Percentiles rank a stretch among this genome's conserved stretches.
Conservation (phyloP, 2,888 invertebrate species). For the Epistrophella euchroma region DNA sequence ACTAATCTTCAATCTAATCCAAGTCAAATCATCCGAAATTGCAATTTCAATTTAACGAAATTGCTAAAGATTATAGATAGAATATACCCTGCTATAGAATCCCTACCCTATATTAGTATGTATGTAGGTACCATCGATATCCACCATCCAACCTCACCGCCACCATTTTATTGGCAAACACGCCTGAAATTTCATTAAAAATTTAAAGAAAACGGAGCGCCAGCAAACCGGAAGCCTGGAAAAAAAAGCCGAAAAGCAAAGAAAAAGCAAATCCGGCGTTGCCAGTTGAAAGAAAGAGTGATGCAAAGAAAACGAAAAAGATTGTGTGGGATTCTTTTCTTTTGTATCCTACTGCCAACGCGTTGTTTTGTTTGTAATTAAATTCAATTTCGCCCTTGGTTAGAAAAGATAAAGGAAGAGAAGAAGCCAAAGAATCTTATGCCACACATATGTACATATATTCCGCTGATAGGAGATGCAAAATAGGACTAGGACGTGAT, state of each 20-base stretch:
- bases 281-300: slow-evolving; percentile 26
- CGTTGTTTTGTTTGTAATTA: slow-evolving; percentile 72
- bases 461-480: slow-evolving; percentile 26
- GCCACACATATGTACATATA: slow-evolving; percentile 11
- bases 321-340: slow-evolving; percentile 39
- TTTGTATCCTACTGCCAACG: slow-evolving; percentile 22
- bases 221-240: slow-evolving; percentile 52
- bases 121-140: not conserved
- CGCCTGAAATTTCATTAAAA: slow-evolving; percentile 67
- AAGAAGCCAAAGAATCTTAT: slow-evolving; percentile 11
- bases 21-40: slow-evolving; percentile 68
- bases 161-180: slow-evolving; percentile 18
- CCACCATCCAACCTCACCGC: not conserved
- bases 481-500: slow-evolving; percentile 48
- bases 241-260: slow-evolving; percentile 12
- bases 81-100: not conserved
- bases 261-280: slow-evolving; percentile 16
- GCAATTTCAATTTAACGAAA: slow-evolving; percentile 69
- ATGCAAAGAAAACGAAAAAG: not conserved
- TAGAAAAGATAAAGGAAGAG: not conserved
- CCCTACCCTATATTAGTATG: too few relatives aligned
- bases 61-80: slow-evolving; percentile 18
- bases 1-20: slow-evolving; percentile 70
- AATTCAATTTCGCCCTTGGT: slow-evolving; percentile 61
- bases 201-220: slow-evolving; percentile 54